phyloP scores from a whole-genome alignment of 2,797 vertebrate species.

The Amniataba percoides region DNA sequence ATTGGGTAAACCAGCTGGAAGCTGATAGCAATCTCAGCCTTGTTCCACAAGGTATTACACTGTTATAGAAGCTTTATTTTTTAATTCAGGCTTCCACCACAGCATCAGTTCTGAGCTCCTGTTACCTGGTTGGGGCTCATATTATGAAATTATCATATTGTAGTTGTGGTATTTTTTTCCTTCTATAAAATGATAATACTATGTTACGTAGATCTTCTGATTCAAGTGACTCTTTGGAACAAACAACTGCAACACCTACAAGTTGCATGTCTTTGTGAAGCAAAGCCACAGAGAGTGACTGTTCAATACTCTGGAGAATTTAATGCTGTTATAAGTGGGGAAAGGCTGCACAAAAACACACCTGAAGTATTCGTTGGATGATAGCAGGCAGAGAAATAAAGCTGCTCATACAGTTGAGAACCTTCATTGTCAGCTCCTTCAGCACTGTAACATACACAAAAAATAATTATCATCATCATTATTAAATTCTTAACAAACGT shows the following conservation, averaged over 20 bases:
- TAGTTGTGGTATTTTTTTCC: no score
- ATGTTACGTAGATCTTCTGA: no score
- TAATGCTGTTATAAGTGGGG: not conserved
- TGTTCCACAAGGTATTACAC: no score
- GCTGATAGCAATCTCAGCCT: no score
- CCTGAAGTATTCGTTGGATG: slow-evolving; percentile 95
- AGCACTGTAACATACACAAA: slow-evolving; percentile 84
- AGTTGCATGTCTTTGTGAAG: not conserved
- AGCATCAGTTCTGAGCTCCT: no score
- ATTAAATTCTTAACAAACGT: no score
- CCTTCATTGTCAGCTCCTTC: slow-evolving; percentile 95
- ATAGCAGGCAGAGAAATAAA: slow-evolving; percentile 95
- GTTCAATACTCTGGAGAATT: not conserved
- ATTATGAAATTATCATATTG: no score
- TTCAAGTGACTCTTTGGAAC: not conserved
- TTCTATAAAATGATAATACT: no score
- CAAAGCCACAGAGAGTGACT: not conserved
- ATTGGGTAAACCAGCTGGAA: no score
- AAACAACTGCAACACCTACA: not conserved
- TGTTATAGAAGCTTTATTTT: no score
- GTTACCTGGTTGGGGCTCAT: no score
- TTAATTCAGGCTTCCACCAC: no score
- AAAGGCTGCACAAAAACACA: slow-evolving; percentile 3
- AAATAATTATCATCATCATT: not conserved
- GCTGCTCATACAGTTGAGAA: slow-evolving; percentile 95